Conservation (phyloP, 37 sponge, comb jelly and placozoan species). For the Bolinopsis microptera region DNA sequence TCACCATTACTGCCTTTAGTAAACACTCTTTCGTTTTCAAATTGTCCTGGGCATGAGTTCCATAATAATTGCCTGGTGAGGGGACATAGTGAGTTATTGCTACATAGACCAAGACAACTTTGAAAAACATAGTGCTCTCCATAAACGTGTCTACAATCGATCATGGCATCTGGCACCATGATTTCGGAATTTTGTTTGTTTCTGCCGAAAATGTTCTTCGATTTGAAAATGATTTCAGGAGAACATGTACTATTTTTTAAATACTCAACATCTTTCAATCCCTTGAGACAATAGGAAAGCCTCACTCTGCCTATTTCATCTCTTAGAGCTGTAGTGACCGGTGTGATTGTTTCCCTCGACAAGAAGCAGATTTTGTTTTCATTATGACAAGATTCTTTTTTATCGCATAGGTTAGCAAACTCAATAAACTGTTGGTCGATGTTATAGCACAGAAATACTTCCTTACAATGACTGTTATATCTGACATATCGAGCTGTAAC, state of each 20-base stretch:
- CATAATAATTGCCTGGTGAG: neutral
- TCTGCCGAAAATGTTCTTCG: neutral
- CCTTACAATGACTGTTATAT: neutral
- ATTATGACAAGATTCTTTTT: neutral
- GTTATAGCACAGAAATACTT: neutral
- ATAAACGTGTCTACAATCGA: neutral
- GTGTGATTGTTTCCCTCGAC: neutral
- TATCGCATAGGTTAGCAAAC: neutral
- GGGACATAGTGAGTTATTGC: neutral
- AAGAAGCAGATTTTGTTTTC: neutral
- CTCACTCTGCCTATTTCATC: neutral
- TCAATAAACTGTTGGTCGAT: neutral
- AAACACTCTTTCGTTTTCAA: neutral
- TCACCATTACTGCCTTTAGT: neutral
- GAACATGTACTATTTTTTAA: neutral
- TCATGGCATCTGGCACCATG: neutral
- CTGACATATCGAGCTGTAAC: neutral
- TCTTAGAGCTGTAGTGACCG: neutral
- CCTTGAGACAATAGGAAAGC: neutral
- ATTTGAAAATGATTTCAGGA: neutral
- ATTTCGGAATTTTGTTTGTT: neutral
- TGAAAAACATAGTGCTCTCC: neutral
- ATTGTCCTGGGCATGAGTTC: neutral
- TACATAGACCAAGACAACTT: constrained; percentile 6
- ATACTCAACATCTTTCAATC: neutral